Evolutionary conservation across 2,797 vertebrate genomes (phyloP).

Genomic region (Neosilurus mollespiculum): DNA sequence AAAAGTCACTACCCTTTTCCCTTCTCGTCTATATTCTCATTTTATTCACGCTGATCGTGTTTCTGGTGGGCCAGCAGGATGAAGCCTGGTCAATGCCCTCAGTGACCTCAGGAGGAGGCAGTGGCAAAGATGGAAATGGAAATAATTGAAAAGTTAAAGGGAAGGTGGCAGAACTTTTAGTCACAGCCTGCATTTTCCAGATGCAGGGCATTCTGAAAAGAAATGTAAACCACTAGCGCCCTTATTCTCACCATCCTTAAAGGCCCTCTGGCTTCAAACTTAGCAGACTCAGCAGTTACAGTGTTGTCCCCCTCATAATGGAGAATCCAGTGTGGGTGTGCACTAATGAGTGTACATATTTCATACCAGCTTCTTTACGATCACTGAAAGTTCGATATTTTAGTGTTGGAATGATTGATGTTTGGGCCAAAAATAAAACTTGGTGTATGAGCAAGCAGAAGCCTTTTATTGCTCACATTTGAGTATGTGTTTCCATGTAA

Average conservation of each 20-base stretch:
- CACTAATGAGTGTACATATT: conserved; percentile 58
- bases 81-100: conserved; percentile 15
- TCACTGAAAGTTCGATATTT: conserved; percentile 55
- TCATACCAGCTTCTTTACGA: conserved; percentile 54
- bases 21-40: conserved; percentile 19
- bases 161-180: not conserved
- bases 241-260: not conserved
- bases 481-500: not conserved
- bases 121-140: not conserved
- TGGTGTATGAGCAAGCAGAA: conserved; percentile 30
- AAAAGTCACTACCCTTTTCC: conserved; percentile 48
- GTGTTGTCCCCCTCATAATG: conserved; percentile 37
- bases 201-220: conserved; percentile 12
- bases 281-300: conserved; percentile 20
- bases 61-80: conserved; percentile 18
- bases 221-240: not conserved
- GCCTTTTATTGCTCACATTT: conserved; percentile 21
- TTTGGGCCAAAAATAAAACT: conserved; percentile 54
- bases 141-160: conserved; percentile 14
- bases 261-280: conserved; percentile 8
- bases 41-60: conserved; percentile 33
- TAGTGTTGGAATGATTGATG: conserved; percentile 53
- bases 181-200: conserved; percentile 6
- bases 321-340: conserved; percentile 45
- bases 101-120: conserved; percentile 25